These are phyloP conservation scores for Nothura maculosa DNA, from an alignment of 2,797 vertebrate species.

Conservation along the genomic window DNA sequence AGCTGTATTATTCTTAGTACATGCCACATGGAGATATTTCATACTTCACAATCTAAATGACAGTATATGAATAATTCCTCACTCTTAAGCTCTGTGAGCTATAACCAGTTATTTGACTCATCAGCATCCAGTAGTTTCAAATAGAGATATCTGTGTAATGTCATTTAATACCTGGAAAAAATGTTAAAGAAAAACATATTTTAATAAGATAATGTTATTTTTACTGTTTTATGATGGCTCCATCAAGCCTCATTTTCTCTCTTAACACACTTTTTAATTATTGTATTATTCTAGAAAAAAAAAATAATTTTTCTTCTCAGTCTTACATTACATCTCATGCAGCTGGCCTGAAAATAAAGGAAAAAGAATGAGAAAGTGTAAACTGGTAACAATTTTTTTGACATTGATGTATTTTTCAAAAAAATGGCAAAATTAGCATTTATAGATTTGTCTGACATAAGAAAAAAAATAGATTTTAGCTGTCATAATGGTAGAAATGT, in stretches of 20 bases:
- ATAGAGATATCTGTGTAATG: not conserved
- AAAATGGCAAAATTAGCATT: not conserved
- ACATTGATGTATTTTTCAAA: not conserved
- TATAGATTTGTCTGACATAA: not conserved
- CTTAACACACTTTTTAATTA: not conserved
- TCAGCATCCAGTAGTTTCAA: not conserved
- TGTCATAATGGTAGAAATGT: not conserved
- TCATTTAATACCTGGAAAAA: not conserved
- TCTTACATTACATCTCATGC: not conserved
- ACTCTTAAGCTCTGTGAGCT: not conserved
- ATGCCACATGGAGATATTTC: not conserved
- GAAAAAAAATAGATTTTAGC: not conserved
- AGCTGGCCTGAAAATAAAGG: not conserved
- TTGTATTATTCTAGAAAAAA: not conserved
- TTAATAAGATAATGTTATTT: not conserved
- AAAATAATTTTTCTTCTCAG: not conserved
- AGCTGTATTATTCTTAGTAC: not conserved
- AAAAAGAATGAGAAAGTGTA: not conserved
- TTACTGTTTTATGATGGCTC: not conserved
- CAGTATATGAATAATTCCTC: conserved; percentile 5
- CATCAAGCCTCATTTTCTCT: not conserved
- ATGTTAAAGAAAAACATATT: not conserved
- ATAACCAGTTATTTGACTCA: not conserved
- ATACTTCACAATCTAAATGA: conserved; percentile 38
- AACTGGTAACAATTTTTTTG: not conserved